Percentiles rank a stretch among this genome's conserved stretches.
Evolutionary conservation across 2,113 vertebrate genomes (phyloP).

Genomic region (Jaculus jaculus): DNA sequence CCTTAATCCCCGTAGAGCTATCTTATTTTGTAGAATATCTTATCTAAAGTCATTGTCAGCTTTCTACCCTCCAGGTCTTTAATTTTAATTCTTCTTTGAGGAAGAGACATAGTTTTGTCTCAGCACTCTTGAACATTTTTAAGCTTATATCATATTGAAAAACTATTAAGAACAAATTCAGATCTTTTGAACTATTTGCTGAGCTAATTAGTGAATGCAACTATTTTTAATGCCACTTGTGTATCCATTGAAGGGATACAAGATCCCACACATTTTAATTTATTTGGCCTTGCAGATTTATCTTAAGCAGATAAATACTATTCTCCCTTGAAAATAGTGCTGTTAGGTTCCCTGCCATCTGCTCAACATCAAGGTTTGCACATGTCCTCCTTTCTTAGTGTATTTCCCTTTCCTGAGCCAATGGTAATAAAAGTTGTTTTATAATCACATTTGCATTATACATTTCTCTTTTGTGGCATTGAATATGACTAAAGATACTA

Average conservation of each 20-base stretch:
- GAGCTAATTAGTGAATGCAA: neutral
- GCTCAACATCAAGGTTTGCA: neutral
- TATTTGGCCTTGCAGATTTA: neutral
- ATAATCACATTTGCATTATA: neutral
- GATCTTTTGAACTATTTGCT: neutral
- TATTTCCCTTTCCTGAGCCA: neutral
- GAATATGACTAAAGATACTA: neutral
- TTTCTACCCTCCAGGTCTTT: neutral
- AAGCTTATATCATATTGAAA: slow-evolving; percentile 26
- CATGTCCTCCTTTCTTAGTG: neutral
- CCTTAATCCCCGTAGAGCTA: neutral
- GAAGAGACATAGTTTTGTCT: slow-evolving; percentile 1
- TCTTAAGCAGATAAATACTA: neutral
- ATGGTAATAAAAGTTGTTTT: neutral
- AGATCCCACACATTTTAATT: neutral
- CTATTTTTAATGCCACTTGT: neutral
- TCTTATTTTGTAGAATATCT: neutral
- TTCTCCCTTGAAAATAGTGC: neutral
- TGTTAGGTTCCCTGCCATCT: neutral
- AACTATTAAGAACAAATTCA: neutral
- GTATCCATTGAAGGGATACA: neutral
- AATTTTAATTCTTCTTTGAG: neutral
- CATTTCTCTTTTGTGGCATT: neutral
- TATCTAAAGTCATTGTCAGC: neutral
- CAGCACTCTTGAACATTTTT: neutral